These are phyloP conservation scores for Hypsopygia costalis DNA, from an alignment of 2,888 invertebrate genomes.

Conservation along the genomic window DNA sequence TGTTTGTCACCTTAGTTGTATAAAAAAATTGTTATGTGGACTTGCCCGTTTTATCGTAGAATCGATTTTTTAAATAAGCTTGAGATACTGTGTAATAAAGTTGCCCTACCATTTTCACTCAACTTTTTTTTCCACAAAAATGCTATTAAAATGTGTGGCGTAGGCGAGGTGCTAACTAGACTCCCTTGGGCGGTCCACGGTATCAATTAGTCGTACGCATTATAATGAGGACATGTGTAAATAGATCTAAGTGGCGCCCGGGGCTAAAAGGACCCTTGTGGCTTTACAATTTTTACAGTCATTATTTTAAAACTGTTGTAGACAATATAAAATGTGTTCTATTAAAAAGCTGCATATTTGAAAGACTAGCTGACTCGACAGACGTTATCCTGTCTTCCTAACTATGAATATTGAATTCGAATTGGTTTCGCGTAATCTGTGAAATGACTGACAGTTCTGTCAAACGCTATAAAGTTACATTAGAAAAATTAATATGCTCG, in stretches of 20 bases:
- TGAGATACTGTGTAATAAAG: no score
- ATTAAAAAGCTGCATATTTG: conserved; percentile 25
- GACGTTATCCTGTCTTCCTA: no score
- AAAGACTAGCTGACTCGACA: no score
- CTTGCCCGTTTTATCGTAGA: no score
- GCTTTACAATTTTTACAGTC: conserved; percentile 33
- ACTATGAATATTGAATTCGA: no score
- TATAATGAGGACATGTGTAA: conserved; percentile 58
- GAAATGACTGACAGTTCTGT: no score
- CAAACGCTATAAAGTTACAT: no score
- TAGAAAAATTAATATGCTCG: no score
- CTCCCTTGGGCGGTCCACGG: conserved; percentile 35
- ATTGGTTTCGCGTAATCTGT: no score
- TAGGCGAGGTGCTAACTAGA: conserved; percentile 63
- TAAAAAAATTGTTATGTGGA: no score
- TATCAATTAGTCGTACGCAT: conserved; percentile 50
- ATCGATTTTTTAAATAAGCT: no score
- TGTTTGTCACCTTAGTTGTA: no score
- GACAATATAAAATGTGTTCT: background rate
- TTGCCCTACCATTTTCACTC: conserved; percentile 10
- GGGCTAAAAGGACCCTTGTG: conserved; percentile 35
- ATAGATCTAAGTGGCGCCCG: conserved; percentile 60
- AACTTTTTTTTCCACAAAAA: conserved; percentile 10
- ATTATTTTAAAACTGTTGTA: conserved; percentile 8
- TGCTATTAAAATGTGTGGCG: conserved; percentile 12